A percentile compares a stretch with the other conserved stretches of the same genome.
These are phyloP conservation scores for Ernsta delagoae DNA, from an alignment of 2,888 invertebrate species.

Conservation along the genomic window DNA sequence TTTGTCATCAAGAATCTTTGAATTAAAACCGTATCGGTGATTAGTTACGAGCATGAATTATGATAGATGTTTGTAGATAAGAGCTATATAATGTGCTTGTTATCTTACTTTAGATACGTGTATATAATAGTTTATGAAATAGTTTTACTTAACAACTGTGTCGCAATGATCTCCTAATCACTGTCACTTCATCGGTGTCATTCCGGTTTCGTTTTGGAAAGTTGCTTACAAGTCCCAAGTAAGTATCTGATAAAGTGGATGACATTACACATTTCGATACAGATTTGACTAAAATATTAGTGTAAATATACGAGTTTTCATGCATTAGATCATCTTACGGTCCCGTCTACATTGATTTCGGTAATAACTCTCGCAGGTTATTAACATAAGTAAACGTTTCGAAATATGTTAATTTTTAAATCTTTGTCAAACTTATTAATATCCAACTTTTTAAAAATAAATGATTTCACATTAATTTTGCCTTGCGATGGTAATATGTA, in stretches of 20 bases:
- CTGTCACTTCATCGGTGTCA: slow-evolving; percentile 48
- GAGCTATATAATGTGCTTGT: too few species aligned
- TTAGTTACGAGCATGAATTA: too few species aligned
- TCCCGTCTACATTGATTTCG: slow-evolving; percentile 22
- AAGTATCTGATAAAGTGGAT: slow-evolving; percentile 56
- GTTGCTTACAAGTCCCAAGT: slow-evolving; percentile 46
- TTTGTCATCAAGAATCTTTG: too few species aligned
- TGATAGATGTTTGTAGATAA: too few species aligned
- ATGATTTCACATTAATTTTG: background rate
- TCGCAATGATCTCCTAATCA: slow-evolving; percentile 25
- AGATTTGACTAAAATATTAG: slow-evolving; percentile 7
- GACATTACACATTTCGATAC: slow-evolving; percentile 46
- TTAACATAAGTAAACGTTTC: slow-evolving; percentile 12
- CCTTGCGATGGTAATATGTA: too few species aligned
- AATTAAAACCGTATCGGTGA: too few species aligned
- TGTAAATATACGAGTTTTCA: background rate
- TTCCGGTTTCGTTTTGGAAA: slow-evolving; percentile 71
- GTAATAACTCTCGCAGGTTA: slow-evolving; percentile 24
- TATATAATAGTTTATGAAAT: background rate
- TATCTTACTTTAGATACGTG: too few species aligned
- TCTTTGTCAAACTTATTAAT: slow-evolving; percentile 2
- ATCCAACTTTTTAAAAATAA: background rate
- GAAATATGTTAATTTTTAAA: slow-evolving; percentile 20
- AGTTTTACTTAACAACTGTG: background rate
- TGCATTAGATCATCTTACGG: slow-evolving; percentile 24